Percentiles rank a stretch among this genome's conserved stretches.
Conservation (phyloP, 2,888 invertebrate genomes). For the Phania funesta region DNA sequence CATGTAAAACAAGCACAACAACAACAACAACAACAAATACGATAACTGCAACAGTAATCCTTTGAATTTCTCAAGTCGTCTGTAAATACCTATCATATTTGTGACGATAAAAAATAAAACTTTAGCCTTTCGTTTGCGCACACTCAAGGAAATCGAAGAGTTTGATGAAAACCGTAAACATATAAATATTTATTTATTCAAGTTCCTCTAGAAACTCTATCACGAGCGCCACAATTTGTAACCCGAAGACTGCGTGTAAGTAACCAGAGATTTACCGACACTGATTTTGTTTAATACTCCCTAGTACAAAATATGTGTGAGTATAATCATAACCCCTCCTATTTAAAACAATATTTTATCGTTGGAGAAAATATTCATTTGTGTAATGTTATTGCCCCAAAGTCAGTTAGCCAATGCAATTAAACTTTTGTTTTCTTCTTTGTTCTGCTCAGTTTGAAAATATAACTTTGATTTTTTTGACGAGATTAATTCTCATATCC, state of each 20-base stretch:
- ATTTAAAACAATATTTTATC: not conserved
- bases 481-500: not conserved
- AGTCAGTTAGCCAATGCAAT: no score
- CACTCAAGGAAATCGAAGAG: not conserved
- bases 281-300: not conserved
- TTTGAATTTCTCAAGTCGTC: slow-evolving; percentile 16
- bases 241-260: slow-evolving; percentile 11
- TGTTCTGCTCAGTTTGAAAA: not conserved
- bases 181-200: not conserved
- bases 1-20: slow-evolving; percentile 22
- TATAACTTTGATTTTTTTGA: slow-evolving; percentile 21
- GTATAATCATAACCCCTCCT: no score
- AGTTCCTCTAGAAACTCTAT: slow-evolving; percentile 21
- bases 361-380: not conserved
- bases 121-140: slow-evolving; percentile 8
- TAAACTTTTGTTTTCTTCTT: not conserved
- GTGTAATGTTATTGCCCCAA: no score
- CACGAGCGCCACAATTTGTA: slow-evolving; percentile 56
- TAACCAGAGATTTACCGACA: slow-evolving; percentile 3
- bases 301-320: not conserved
- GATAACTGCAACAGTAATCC: not conserved
- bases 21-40: not conserved
- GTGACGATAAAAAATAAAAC: slow-evolving; percentile 24
- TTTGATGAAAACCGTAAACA: not conserved
- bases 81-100: slow-evolving; percentile 31